Base-by-base conservation (phyloP, 2,888 invertebrate genomes). In the Tachina fera region DNA sequence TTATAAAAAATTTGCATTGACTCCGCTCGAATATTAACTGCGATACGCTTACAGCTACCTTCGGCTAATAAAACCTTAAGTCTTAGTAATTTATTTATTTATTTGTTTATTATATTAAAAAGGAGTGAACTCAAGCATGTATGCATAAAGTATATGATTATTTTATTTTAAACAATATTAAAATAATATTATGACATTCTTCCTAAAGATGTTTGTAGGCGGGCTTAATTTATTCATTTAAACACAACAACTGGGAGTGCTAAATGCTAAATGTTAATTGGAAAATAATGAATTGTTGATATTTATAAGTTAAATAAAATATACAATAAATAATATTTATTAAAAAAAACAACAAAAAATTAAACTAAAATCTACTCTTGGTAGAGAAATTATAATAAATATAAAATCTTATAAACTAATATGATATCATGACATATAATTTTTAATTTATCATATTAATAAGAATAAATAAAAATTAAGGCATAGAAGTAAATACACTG, bases 131-230 rank as follows among this genome's bases (percentile, higher is more conserved):
- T 79, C 71, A 51, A 70, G 61, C 63, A 39, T 58, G 49, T 84
- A 5, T 31, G 31, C 31, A 31, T 31, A 31, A 31, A 31, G 47
- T 47, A 47, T 49, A 53, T 53, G 71, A 84, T 80, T 84, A 68
- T 53, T 68, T 39, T 72, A n/a, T 51, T 80, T 80, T 47, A 47
- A 76, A 68, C n/a, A n/a, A 71, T 53, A 63, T 16, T 41, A 53
- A 53, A 65, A 45, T 16, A 51, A 31, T 11, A 79, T 70, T 77
- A 80, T 84, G 76, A 80, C 71, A 84, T 80, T 56, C 61, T 79
- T 31, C 9, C 10, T 14, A 47, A 74, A 77, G 77, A 78, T 84
- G 72, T 77, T 31, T 65, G 81, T 77, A 74, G 84, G 84, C 63
- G 67, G 77, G 14, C 41, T 67, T 71, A 13, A 19, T 61, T 68